A percentile compares a stretch with the other conserved stretches of the same genome.
Conservation (phyloP, 2,797 vertebrate species). For the Pachyuromys duprasi region DNA sequence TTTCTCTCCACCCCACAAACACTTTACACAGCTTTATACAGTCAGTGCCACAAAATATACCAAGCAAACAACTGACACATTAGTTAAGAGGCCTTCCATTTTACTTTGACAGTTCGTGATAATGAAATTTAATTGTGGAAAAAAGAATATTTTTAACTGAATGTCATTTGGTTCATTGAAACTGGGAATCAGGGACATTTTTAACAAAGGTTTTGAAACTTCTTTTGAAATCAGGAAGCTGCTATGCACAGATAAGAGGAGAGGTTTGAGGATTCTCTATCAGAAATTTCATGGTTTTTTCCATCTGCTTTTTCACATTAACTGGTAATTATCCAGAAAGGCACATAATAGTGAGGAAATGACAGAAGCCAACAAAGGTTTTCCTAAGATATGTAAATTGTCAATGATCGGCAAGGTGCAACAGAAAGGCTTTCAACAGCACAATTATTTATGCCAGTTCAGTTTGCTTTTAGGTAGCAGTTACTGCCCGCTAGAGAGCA, state of each 20-base stretch:
- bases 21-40: constrained; percentile 84
- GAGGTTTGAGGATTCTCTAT: constrained; percentile 91
- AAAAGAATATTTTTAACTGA: constrained; percentile 90
- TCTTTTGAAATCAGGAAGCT: constrained; percentile 91
- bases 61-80: constrained; percentile 86
- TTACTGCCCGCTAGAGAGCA: constrained; percentile 79
- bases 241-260: constrained; percentile 90
- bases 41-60: constrained; percentile 73
- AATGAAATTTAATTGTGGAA: constrained; percentile 90
- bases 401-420: constrained; percentile 89
- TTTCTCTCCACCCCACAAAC: constrained; percentile 77
- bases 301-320: constrained; percentile 91
- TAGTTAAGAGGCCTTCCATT: constrained; percentile 89
- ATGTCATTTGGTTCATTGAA: constrained; percentile 91
- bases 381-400: constrained; percentile 91
- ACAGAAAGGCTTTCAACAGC: constrained; percentile 87
- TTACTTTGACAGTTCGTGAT: constrained; percentile 88
- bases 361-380: constrained; percentile 90
- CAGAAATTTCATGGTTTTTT: constrained; percentile 90
- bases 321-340: constrained; percentile 92
- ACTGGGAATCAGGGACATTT: constrained; percentile 90
- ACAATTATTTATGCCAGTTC: constrained; percentile 90
- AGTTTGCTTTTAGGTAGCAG: constrained; percentile 87
- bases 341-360: constrained; percentile 89
- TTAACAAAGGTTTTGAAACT: constrained; percentile 92